Conservation (phyloP, 53 echinoderm and acorn worm genomes). For the Apostichopus leukothele region DNA sequence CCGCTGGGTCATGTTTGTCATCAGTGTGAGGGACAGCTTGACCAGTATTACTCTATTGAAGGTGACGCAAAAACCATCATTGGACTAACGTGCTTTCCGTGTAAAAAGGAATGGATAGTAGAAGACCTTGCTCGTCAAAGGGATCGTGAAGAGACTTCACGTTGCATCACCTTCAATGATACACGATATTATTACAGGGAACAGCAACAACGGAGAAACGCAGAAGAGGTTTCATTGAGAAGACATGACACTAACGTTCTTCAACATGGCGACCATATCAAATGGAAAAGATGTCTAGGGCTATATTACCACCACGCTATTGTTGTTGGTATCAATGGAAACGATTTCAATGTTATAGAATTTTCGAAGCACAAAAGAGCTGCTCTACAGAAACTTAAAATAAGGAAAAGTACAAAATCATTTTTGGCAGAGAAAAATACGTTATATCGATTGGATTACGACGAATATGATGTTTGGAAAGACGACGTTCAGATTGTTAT, state of each 20-base stretch:
- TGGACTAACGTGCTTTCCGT: background rate
- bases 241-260: background rate
- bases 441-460: background rate
- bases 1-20: background rate
- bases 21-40: background rate
- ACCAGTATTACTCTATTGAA: background rate
- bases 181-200: background rate
- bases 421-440: background rate
- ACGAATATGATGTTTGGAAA: background rate
- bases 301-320: slow-evolving; percentile 2
- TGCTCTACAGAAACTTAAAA: background rate
- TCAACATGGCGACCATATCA: background rate
- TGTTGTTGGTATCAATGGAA: background rate
- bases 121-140: background rate
- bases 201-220: background rate
- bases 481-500: background rate
- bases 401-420: background rate
- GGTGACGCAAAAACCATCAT: background rate
- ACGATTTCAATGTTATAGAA: background rate
- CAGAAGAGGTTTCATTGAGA: background rate
- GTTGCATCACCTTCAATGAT: background rate
- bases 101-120: background rate
- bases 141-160: background rate
- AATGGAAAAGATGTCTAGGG: background rate
- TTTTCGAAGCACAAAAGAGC: background rate